A percentile compares a stretch with the other conserved stretches of the same genome.
These are phyloP conservation scores for Lynx canadensis DNA, from an alignment of 2,113 vertebrate species.

Conservation along the genomic window DNA sequence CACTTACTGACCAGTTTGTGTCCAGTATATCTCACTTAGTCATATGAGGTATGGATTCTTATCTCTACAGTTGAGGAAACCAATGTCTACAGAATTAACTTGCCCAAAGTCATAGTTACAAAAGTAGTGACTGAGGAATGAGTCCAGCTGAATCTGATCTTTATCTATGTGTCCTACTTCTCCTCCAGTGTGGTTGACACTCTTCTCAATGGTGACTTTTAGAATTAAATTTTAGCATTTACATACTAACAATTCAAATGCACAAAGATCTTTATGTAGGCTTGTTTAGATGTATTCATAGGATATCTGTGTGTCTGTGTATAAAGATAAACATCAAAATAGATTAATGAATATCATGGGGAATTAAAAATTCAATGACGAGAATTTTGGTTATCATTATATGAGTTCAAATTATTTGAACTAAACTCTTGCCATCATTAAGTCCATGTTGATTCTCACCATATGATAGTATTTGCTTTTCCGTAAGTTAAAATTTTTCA, in stretches of 20 bases:
- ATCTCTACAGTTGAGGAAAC: background rate
- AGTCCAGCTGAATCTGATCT: background rate
- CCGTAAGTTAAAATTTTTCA: background rate
- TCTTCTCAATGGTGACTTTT: background rate
- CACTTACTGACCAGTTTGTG: background rate
- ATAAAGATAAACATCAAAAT: background rate
- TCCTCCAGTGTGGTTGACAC: background rate
- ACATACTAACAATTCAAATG: background rate
- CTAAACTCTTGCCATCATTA: background rate
- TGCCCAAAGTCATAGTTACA: background rate
- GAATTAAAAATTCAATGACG: background rate
- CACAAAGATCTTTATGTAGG: background rate
- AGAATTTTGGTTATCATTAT: background rate
- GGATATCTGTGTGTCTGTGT: background rate
- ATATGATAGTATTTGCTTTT: background rate
- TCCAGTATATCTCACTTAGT: background rate
- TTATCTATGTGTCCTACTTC: background rate
- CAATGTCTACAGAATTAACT: background rate
- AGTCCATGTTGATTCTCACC: background rate
- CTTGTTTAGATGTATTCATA: background rate
- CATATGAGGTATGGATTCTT: background rate
- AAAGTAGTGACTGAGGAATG: background rate
- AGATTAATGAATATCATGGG: background rate
- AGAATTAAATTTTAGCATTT: background rate
- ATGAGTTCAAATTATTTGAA: background rate